Evolutionary conservation across 2,113 vertebrate genomes (phyloP).

Genomic region (Gavialis gangeticus): DNA sequence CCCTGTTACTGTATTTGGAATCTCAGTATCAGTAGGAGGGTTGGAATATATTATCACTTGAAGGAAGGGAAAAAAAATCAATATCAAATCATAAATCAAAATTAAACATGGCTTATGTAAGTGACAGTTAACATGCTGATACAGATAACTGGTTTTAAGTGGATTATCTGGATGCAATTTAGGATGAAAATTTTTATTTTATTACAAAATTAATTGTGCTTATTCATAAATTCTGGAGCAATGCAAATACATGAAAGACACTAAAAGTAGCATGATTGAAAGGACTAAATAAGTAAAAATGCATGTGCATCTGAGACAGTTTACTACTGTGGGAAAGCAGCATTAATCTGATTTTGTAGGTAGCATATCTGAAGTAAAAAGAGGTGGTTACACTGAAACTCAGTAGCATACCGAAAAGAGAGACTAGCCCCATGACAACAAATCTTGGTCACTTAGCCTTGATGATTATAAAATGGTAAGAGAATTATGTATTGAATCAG

Average conservation of each 20-base stretch:
- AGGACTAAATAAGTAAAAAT: neutral
- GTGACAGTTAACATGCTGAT: neutral
- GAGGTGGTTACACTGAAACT: neutral
- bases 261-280: neutral
- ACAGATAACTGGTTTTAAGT: neutral
- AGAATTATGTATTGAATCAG: neutral
- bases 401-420: neutral
- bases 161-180: conserved; percentile 33
- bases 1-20: neutral
- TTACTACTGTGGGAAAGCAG: neutral
- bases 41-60: neutral
- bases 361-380: neutral
- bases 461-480: neutral
- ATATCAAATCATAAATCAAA: neutral
- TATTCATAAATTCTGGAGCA: neutral
- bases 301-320: neutral
- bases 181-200: neutral
- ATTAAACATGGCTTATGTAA: conserved; percentile 49
- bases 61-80: neutral
- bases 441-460: neutral
- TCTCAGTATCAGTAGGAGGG: neutral
- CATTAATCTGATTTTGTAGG: neutral
- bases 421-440: neutral
- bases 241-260: neutral
- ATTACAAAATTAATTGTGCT: neutral